Evolutionary conservation across 2,113 vertebrate genomes (phyloP).

Genomic region (Mesembrinibis cayennensis): DNA sequence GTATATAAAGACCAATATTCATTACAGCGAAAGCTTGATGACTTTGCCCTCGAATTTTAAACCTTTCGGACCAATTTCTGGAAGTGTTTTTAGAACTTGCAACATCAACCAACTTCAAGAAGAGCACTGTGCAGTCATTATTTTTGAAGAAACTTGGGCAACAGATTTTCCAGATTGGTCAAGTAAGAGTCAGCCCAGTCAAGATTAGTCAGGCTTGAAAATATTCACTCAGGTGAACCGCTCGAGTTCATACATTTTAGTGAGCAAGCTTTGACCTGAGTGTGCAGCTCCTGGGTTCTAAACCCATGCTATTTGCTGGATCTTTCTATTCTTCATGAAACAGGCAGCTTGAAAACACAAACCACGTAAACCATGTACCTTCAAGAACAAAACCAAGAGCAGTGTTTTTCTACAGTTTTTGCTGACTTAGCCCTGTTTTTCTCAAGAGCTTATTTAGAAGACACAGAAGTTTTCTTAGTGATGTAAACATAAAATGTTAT

Average conservation of each 20-base stretch:
- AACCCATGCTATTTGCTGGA: not conserved
- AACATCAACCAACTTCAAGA: not conserved
- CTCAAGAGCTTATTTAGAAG: not conserved
- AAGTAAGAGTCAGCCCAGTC: not conserved
- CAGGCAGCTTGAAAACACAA: not conserved
- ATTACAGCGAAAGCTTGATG: not conserved
- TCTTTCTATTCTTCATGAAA: not conserved
- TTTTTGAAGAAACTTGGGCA: not conserved
- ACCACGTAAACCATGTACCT: rapidly evolving
- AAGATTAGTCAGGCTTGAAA: not conserved
- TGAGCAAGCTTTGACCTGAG: not conserved
- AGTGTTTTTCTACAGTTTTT: not conserved
- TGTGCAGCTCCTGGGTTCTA: not conserved
- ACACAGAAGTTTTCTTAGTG: not conserved
- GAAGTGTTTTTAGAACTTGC: not conserved
- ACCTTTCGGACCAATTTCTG: not conserved
- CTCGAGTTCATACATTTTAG: not conserved
- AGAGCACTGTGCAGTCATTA: not conserved
- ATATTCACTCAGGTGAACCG: not conserved
- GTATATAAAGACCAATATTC: not conserved
- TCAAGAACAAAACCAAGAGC: not conserved
- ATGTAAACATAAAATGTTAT: not conserved
- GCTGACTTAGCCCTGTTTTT: not conserved
- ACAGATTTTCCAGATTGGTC: not conserved
- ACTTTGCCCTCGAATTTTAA: not conserved